These are phyloP conservation scores for Pachycephus smyrnensis DNA, from an alignment of 2,888 invertebrate genomes.

Conservation along the genomic window DNA sequence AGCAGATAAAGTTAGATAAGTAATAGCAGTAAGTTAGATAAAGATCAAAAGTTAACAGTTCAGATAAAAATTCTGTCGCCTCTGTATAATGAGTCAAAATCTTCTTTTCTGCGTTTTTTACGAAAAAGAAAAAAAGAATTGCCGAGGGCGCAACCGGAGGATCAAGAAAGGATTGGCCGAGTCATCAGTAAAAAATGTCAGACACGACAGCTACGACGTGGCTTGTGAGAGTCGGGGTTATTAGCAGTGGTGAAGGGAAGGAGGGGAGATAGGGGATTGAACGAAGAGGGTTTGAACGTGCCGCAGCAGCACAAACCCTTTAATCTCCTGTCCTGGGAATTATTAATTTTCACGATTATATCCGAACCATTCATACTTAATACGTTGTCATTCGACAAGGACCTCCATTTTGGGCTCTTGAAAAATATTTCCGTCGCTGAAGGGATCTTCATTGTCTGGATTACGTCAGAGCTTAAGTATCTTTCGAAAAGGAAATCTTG, in stretches of 20 bases:
- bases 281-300: background rate
- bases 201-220: background rate
- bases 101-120: background rate
- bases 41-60: background rate
- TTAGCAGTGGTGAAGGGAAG: background rate
- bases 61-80: background rate
- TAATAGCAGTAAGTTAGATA: no score
- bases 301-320: no score
- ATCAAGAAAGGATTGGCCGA: background rate
- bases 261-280: no score
- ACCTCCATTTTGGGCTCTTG: background rate
- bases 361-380: background rate
- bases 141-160: background rate
- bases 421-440: background rate
- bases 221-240: background rate
- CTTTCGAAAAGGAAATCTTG: no score
- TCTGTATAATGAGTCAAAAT: background rate
- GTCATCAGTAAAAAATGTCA: background rate
- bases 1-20: no score
- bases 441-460: background rate
- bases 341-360: background rate
- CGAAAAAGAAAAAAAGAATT: background rate
- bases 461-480: no score
- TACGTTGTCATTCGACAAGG: background rate
- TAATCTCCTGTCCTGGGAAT: background rate